These are phyloP conservation scores for Morone saxatilis DNA, from an alignment of 2,113 vertebrate genomes.

Conservation along the genomic window DNA sequence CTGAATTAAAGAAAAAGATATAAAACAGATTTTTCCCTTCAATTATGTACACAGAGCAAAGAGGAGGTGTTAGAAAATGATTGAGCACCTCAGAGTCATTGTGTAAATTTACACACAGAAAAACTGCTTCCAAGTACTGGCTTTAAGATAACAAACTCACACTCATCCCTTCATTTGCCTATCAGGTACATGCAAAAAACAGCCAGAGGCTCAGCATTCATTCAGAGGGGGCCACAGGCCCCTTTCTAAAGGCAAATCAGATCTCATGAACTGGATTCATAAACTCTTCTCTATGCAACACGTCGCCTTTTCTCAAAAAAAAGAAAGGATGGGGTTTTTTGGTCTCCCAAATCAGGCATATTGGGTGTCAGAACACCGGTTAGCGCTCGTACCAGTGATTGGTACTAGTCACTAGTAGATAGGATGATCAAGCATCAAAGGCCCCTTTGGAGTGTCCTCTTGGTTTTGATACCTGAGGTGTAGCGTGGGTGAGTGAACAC, in stretches of 20 bases:
- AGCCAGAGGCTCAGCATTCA: conserved; percentile 52
- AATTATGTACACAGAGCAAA: conserved; percentile 68
- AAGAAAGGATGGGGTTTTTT: conserved; percentile 54
- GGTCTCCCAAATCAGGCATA: conserved; percentile 79
- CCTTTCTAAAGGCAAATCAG: conserved; percentile 71
- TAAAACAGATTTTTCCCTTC: conserved; percentile 51
- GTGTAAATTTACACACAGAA: conserved; percentile 52
- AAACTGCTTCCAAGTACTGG: conserved; percentile 61
- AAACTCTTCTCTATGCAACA: conserved; percentile 48
- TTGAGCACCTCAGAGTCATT: conserved; percentile 67
- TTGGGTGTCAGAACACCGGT: conserved; percentile 56
- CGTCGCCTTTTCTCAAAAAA: conserved; percentile 23
- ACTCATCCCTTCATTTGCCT: conserved; percentile 43
- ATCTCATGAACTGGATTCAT: conserved; percentile 45
- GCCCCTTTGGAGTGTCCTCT: conserved; percentile 75
- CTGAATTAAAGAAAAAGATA: conserved; percentile 51
- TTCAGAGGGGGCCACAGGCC: conserved; percentile 26
- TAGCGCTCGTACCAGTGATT: conserved; percentile 58
- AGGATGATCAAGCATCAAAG: conserved; percentile 70
- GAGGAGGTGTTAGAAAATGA: conserved; percentile 55
- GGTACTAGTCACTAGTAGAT: conserved; percentile 41
- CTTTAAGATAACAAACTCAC: conserved; percentile 50
- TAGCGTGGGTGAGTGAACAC: conserved; percentile 56
- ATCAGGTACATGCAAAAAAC: conserved; percentile 66
- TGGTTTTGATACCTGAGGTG: conserved; percentile 73